Percentiles rank a stretch among this genome's conserved stretches.
These are phyloP conservation scores for Glyptemys insculpta DNA, from an alignment of 2,797 vertebrate species.

Conservation along the genomic window DNA sequence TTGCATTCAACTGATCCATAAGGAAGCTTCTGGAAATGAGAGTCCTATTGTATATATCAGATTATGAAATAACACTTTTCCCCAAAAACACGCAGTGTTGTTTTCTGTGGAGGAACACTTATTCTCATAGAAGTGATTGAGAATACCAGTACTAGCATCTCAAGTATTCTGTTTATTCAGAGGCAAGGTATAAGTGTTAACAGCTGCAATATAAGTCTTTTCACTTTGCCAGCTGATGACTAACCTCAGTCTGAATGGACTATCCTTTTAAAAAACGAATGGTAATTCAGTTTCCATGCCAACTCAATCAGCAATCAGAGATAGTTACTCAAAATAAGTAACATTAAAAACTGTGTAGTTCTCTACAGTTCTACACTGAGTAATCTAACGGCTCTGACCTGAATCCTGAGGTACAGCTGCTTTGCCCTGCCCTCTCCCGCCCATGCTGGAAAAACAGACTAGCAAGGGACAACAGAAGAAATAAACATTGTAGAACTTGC, in stretches of 20 bases:
- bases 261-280: slow-evolving; percentile 45
- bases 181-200: slow-evolving; percentile 17
- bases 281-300: slow-evolving; percentile 71
- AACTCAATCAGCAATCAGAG: slow-evolving; percentile 57
- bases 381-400: slow-evolving; percentile 30
- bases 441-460: too few relatives aligned
- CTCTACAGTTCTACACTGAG: not conserved
- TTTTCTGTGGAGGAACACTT: not conserved
- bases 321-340: slow-evolving; percentile 57
- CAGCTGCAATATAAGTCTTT: slow-evolving; percentile 48
- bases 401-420: not conserved
- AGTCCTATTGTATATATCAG: not conserved
- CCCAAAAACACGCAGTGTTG: too few relatives aligned
- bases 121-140: not conserved
- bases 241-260: slow-evolving; percentile 48
- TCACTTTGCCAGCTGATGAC: slow-evolving; percentile 49
- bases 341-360: slow-evolving; percentile 26
- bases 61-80: not conserved
- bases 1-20: slow-evolving; percentile 8
- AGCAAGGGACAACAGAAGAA: not conserved
- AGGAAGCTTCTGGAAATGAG: slow-evolving; percentile 2
- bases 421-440: not conserved
- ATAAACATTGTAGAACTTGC: not conserved
- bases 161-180: not conserved
- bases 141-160: not conserved